Evolutionary conservation across 2,888 invertebrate genomes (phyloP).

Genomic region (Selenia dentaria): DNA sequence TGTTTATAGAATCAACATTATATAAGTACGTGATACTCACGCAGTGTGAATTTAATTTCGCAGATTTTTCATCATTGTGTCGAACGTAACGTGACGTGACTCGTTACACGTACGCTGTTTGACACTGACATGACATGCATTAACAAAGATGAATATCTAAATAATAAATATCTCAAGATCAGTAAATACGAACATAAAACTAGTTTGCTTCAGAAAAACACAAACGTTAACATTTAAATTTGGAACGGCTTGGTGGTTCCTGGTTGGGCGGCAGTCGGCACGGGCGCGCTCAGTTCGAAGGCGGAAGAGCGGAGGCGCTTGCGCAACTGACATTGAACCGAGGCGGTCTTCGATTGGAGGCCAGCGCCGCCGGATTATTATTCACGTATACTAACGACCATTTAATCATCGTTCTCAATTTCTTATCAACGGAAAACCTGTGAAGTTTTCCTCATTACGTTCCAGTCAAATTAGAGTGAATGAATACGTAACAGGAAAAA

Average conservation of each 20-base stretch:
- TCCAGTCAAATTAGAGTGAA: conserved; percentile 29
- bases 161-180: background rate
- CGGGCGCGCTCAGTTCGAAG: conserved; percentile 47
- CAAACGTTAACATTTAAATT: conserved; percentile 58
- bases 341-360: conserved; percentile 70
- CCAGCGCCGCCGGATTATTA: conserved; percentile 68
- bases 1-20: conserved; percentile 7
- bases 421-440: conserved; percentile 35
- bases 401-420: conserved; percentile 44
- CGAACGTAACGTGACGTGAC: conserved; percentile 6
- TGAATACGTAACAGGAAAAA: conserved; percentile 54
- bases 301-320: conserved; percentile 78
- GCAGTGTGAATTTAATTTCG: conserved; percentile 17
- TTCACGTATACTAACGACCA: conserved; percentile 54
- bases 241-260: conserved; percentile 61
- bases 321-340: conserved; percentile 83
- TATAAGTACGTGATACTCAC: conserved; percentile 31
- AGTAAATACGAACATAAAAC: conserved; percentile 1
- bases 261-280: conserved; percentile 62
- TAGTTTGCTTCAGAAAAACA: conserved; percentile 21
- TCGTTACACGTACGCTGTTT: conserved; percentile 10
- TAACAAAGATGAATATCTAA: conserved; percentile 17
- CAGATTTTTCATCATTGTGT: conserved; percentile 22
- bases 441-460: conserved; percentile 43
- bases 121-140: conserved; percentile 1